Conservation (phyloP, 1,140 invertebrate species). For the Pogonus chalceus region DNA sequence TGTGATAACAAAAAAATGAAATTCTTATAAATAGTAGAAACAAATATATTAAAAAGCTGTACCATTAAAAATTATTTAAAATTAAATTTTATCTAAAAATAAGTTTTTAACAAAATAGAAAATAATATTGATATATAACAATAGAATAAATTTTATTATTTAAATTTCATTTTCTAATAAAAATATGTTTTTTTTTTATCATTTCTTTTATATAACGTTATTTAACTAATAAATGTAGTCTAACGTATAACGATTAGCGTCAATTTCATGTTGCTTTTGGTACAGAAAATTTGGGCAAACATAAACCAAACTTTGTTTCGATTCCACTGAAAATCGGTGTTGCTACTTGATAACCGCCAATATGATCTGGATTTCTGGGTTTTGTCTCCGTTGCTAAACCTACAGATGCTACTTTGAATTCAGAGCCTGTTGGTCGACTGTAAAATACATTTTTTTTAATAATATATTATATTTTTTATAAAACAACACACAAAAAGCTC, state of each 20-base stretch:
- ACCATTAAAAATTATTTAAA: neutral
- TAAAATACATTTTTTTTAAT: too few species aligned
- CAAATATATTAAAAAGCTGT: too few species aligned
- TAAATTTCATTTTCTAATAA: neutral
- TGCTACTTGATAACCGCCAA: slow-evolving; percentile 92
- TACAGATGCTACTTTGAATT: slow-evolving; percentile 53
- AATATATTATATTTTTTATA: too few species aligned
- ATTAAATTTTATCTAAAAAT: neutral
- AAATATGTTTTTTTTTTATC: slow-evolving; percentile 9
- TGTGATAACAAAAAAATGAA: neutral
- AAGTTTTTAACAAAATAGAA: neutral
- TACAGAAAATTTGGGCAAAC: slow-evolving; percentile 71
- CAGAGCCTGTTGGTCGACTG: slow-evolving; percentile 73
- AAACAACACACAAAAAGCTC: too few species aligned
- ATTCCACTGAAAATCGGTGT: slow-evolving; percentile 91
- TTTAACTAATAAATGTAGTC: slow-evolving; percentile 1
- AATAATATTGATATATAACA: too few species aligned
- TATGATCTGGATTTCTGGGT: slow-evolving; percentile 79
- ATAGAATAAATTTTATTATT: too few species aligned
- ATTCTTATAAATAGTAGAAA: neutral
- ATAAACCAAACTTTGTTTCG: slow-evolving; percentile 95
- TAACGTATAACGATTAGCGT: neutral
- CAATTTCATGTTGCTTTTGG: neutral
- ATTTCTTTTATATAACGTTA: slow-evolving; percentile 3
- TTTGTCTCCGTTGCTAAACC: slow-evolving; percentile 45